Base-by-base conservation (phyloP, 2,113 vertebrate species). In the Alces alces region DNA sequence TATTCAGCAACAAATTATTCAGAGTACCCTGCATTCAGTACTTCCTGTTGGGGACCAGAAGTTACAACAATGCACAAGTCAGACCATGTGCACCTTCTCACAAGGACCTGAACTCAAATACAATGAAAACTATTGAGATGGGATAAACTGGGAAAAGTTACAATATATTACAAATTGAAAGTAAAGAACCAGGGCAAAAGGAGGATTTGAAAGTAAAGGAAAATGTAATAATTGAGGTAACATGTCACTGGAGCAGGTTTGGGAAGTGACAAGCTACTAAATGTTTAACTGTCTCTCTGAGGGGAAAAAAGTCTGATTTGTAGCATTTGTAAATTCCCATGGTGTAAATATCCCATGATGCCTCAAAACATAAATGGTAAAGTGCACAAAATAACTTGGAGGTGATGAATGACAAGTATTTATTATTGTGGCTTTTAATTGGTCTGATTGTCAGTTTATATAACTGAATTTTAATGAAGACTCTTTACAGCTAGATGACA, bases 11-110 rank as follows among this genome's bases (percentile, higher is more conserved):
- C 33, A 73, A 84, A 45, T 28, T 36, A 45, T 80, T 89, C 47
- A 47, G 23, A 45, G 2, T 7, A 25, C 19, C 9, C 3, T 13
- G 12, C 21, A 17, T 4, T 5, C 1, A 6, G 39, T 36, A 30
- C 19, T 52, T 60, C 82, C 43, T 52, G 5, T 7, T 30, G 80
- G 43, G 27, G 43, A 27, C 25, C 57, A n/a, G 8, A 39, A 27
- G 2, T 61, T 43, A 25, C 23, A n/a, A 33, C 30, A 45, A 14
- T 1, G 55, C 50, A 19, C 5, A 73, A 39, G 25, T 21, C 36
- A 80, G 45, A 55, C 27, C 16, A 12, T 25, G 3, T 11, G 7
- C 0, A 7, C 10, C 23, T 4, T 19, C 23, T 33, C 9, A 10
- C 5, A 7, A 54, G 39, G 25, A 6, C 8, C 66, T 21, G 21